These are phyloP conservation scores for Rhinichthys klamathensis DNA, from an alignment of 2,113 vertebrate genomes.

Conservation along the genomic window DNA sequence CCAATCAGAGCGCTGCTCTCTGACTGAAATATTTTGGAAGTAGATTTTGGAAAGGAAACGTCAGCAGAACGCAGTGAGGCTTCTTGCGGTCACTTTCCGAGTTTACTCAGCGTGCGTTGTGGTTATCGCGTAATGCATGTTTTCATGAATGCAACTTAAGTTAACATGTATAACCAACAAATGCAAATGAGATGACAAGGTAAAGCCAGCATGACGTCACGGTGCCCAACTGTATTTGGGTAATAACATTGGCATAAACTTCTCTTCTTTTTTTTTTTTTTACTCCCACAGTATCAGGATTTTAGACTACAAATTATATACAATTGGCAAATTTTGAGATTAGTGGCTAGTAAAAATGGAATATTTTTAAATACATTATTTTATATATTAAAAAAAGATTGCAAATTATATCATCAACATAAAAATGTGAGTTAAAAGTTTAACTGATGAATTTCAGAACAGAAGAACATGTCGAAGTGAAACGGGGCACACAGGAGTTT, in stretches of 20 bases:
- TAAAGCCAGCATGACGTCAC: background rate
- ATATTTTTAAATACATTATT: background rate
- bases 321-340: background rate
- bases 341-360: background rate
- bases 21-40: conserved; percentile 29
- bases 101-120: background rate
- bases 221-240: background rate
- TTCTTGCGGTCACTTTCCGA: background rate
- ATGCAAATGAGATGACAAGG: background rate
- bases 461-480: conserved; percentile 50
- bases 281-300: background rate
- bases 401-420: background rate
- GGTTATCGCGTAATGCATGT: background rate
- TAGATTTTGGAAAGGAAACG: conserved; percentile 18
- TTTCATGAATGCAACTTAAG: background rate
- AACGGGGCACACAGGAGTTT: conserved; percentile 5
- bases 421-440: background rate
- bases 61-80: background rate
- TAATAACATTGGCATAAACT: background rate
- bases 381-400: no score
- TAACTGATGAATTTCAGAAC: background rate
- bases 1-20: conserved; percentile 57
- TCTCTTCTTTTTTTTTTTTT: background rate
- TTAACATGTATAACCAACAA: background rate
- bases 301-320: background rate